Conservation (phyloP, 2,797 vertebrate genomes). For the Chiloscyllium punctatum region DNA sequence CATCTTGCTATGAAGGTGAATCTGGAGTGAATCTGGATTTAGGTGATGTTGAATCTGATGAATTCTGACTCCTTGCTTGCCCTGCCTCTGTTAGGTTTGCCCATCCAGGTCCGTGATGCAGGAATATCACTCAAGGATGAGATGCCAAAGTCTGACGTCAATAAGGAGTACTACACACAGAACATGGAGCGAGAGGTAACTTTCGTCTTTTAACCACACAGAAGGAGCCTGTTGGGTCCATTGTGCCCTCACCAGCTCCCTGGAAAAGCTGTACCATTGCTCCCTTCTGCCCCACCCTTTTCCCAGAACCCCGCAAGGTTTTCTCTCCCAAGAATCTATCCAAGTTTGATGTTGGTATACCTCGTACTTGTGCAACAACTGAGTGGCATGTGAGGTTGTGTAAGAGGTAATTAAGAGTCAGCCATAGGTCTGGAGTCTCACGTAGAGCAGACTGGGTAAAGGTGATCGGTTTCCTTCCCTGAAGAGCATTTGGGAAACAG, state of each 20-base stretch:
- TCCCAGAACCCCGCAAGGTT: too few relatives aligned
- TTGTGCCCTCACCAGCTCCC: too few relatives aligned
- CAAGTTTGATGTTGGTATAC: too few relatives aligned
- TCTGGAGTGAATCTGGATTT: neutral
- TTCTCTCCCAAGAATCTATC: too few relatives aligned
- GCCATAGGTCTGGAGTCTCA: neutral
- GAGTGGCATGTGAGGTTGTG: neutral
- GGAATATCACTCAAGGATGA: conserved; percentile 90
- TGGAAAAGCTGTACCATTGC: too few relatives aligned
- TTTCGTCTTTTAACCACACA: neutral
- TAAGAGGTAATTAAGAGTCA: neutral
- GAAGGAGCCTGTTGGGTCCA: too few relatives aligned
- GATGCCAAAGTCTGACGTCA: conserved; percentile 92
- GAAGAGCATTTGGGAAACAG: too few relatives aligned
- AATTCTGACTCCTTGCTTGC: neutral
- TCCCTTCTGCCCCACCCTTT: too few relatives aligned
- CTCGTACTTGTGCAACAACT: neutral
- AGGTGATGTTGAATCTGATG: neutral
- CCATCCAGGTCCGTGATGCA: conserved; percentile 94
- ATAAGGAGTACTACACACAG: conserved; percentile 97
- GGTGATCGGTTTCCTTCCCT: too few relatives aligned
- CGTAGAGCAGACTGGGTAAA: too few relatives aligned
- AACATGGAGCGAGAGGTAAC: conserved; percentile 95
- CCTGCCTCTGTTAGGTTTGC: conserved; percentile 67
- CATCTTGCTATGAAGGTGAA: neutral